Evolutionary conservation across 2,888 invertebrate species (phyloP).

Genomic region (Mesochorus sp.): DNA sequence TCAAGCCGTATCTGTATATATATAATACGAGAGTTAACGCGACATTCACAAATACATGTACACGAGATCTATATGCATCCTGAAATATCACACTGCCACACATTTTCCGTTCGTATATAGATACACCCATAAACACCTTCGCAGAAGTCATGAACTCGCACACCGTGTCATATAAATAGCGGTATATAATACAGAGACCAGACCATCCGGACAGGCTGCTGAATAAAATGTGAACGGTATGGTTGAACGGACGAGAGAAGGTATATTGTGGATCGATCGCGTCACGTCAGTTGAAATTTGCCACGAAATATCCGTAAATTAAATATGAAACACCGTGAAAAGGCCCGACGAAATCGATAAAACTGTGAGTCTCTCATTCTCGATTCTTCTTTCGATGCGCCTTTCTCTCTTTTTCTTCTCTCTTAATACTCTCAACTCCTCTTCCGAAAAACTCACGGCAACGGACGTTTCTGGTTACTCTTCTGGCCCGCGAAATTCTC

Average conservation of each 20-base stretch:
- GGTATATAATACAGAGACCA: constrained; percentile 30
- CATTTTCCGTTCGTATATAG: constrained; percentile 30
- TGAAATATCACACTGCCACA: constrained; percentile 14
- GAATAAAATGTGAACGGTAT: constrained; percentile 59
- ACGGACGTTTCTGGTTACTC: constrained; percentile 29
- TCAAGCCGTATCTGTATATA: not conserved
- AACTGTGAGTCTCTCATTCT: constrained; percentile 40
- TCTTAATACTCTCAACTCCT: constrained; percentile 9
- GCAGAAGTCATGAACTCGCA: not conserved
- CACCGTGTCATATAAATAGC: constrained; percentile 43
- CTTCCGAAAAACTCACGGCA: not conserved
- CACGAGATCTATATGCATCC: constrained; percentile 31
- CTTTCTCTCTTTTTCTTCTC: constrained; percentile 1
- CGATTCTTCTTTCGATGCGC: not conserved
- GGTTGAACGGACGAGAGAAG: not conserved
- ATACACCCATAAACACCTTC: not conserved
- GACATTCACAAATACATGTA: not conserved
- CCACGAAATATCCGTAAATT: constrained; percentile 58
- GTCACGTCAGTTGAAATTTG: constrained; percentile 64
- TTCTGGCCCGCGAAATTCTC: not conserved
- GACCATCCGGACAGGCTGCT: constrained; percentile 46
- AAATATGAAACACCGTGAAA: constrained; percentile 62
- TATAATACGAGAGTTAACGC: constrained; percentile 36
- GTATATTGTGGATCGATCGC: constrained; percentile 54
- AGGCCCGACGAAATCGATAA: constrained; percentile 69